These are phyloP conservation scores for Carcina quercana DNA, from an alignment of 2,888 invertebrate genomes.

Conservation along the genomic window DNA sequence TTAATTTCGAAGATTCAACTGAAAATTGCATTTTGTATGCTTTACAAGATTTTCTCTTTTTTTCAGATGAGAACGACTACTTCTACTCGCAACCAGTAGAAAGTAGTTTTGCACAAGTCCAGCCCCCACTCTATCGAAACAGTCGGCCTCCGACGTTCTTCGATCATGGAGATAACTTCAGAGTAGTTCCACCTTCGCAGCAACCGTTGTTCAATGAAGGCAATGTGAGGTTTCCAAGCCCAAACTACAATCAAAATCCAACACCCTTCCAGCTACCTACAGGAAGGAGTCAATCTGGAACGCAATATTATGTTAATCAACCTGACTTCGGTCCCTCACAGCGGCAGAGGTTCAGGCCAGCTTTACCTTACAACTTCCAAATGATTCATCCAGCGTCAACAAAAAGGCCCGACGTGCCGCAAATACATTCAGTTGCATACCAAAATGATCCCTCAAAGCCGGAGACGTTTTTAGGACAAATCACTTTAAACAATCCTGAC, in stretches of 20 bases:
- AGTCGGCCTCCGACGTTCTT: slow-evolving; percentile 51
- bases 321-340: slow-evolving; percentile 53
- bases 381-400: slow-evolving; percentile 64
- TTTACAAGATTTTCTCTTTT: background rate
- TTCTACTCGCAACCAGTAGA: slow-evolving; percentile 66
- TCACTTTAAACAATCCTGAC: slow-evolving; percentile 76
- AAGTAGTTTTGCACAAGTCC: slow-evolving; percentile 70
- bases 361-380: slow-evolving; percentile 61
- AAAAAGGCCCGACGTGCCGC: slow-evolving; percentile 71
- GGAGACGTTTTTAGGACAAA: slow-evolving; percentile 77
- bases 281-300: slow-evolving; percentile 61
- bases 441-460: slow-evolving; percentile 76
- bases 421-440: slow-evolving; percentile 73
- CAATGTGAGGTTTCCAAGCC: slow-evolving; percentile 55
- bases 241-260: slow-evolving; percentile 67
- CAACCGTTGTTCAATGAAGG: slow-evolving; percentile 53
- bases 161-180: slow-evolving; percentile 53
- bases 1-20: too few relatives aligned
- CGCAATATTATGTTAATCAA: slow-evolving; percentile 64
- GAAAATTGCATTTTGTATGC: too few relatives aligned
- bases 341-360: slow-evolving; percentile 55
- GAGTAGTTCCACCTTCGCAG: slow-evolving; percentile 43
- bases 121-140: slow-evolving; percentile 60
- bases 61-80: slow-evolving; percentile 67
- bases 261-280: slow-evolving; percentile 65